phyloP scores from a whole-genome alignment of 1,140 invertebrate genomes.

The Tetramorium simillimum region DNA sequence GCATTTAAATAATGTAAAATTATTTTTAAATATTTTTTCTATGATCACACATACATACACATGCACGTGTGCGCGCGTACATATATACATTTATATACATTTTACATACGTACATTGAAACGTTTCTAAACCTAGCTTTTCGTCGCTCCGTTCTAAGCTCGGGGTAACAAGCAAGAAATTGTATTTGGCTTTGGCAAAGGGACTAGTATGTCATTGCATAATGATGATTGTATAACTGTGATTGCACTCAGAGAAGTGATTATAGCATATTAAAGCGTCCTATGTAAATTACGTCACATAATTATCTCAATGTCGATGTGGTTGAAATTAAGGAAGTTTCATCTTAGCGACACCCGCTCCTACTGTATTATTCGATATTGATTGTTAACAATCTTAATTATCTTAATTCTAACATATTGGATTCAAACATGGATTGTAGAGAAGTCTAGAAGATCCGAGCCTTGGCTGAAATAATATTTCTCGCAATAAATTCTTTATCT shows the following conservation, averaged over 20 bases:
- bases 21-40: neutral
- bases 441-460: too few species aligned
- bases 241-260: slow-evolving; percentile 60
- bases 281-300: slow-evolving; percentile 68
- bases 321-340: slow-evolving; percentile 61
- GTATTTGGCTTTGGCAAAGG: slow-evolving; percentile 48
- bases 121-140: neutral
- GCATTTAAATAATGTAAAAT: neutral
- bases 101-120: neutral
- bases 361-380: neutral
- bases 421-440: too few species aligned
- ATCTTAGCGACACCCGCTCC: neutral
- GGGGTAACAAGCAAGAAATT: slow-evolving; percentile 7
- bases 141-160: neutral
- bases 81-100: neutral
- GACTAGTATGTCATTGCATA: slow-evolving; percentile 41
- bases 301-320: slow-evolving; percentile 60
- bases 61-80: too few species aligned
- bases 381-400: slow-evolving; percentile 14
- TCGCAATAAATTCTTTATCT: too few species aligned
- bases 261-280: slow-evolving; percentile 62
- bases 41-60: neutral
- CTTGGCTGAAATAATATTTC: too few species aligned
- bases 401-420: neutral
- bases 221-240: slow-evolving; percentile 23